phyloP scores from a whole-genome alignment of 2,888 invertebrate species.

The Ernsta delagoae region DNA sequence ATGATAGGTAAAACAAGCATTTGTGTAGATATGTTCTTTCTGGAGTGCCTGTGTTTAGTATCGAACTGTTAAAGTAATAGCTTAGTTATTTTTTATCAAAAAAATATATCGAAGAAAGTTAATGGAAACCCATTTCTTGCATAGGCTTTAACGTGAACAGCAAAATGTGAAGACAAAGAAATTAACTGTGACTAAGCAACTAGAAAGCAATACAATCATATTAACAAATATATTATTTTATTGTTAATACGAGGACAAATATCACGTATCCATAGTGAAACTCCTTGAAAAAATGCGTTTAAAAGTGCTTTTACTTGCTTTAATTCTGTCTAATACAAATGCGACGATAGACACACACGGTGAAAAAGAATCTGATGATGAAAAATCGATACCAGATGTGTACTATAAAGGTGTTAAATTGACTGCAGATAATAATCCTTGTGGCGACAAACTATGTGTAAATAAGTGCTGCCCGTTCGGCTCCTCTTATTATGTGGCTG shows the following conservation, averaged over 20 bases:
- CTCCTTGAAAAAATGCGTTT: constrained; percentile 7
- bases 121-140: no score
- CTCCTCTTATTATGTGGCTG: neutral
- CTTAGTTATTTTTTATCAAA: neutral
- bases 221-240: neutral
- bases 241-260: no score
- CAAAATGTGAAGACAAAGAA: no score
- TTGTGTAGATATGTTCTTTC: neutral
- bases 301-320: neutral
- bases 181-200: neutral
- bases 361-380: neutral
- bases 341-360: neutral
- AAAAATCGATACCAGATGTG: constrained; percentile 2
- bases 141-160: no score
- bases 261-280: neutral
- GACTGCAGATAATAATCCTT: neutral
- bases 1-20: neutral
- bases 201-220: no score
- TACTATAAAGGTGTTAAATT: constrained; percentile 11
- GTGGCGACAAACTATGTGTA: constrained; percentile 5
- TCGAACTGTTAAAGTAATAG: neutral
- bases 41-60: neutral
- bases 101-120: no score
- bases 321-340: neutral
- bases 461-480: constrained; percentile 24